These are phyloP conservation scores for Xenops minutus DNA, from an alignment of 2,797 vertebrate species.

Conservation along the genomic window DNA sequence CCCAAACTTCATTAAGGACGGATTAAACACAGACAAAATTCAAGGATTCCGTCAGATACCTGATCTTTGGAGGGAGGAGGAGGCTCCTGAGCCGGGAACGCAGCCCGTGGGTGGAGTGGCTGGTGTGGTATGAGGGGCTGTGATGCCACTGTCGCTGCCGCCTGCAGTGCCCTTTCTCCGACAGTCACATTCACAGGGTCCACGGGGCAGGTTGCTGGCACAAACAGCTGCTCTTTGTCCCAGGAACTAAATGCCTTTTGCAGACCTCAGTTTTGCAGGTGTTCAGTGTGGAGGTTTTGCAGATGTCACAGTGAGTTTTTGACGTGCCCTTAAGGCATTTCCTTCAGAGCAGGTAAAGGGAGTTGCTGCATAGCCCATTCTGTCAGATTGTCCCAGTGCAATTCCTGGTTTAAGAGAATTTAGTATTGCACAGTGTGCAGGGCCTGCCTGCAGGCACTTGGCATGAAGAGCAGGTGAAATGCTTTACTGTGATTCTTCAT, in stretches of 20 bases:
- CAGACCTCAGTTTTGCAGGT: background rate
- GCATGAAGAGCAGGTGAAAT: background rate
- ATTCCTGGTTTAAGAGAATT: background rate
- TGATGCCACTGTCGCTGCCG: fast-evolving
- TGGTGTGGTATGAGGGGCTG: fast-evolving
- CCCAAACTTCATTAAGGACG: background rate
- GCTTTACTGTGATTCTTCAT: background rate
- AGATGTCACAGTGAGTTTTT: background rate
- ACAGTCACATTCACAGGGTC: fast-evolving
- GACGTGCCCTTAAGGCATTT: fast-evolving
- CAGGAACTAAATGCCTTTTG: background rate
- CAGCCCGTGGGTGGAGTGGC: background rate
- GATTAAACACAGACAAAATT: background rate
- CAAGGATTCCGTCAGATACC: background rate
- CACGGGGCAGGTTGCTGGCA: background rate
- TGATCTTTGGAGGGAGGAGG: background rate
- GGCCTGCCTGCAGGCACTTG: background rate
- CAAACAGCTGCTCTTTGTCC: background rate
- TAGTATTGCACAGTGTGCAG: background rate
- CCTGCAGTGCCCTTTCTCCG: background rate
- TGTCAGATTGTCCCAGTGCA: fast-evolving
- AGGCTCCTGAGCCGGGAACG: background rate
- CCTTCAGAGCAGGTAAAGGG: background rate
- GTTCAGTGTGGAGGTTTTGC: background rate
- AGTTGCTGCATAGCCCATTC: background rate